Evolutionary conservation across 64 coral and sea anemone genomes (phyloP), one percentile per base, ranked within the genome.

Genomic region (Catalaphyllia jardinei): DNA sequence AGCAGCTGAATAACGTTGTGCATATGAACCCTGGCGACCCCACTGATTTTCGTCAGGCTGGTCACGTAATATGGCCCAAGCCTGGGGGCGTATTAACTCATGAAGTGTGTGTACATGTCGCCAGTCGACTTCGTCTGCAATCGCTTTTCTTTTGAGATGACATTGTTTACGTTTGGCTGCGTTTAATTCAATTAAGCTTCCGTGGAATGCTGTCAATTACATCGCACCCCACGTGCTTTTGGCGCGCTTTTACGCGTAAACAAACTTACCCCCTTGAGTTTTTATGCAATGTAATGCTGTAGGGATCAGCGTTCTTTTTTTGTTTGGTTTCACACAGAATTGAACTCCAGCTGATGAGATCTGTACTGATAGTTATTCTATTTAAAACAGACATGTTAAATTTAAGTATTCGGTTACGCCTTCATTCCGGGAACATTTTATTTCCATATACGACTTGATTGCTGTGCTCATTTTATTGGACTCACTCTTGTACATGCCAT

Each of bases 11-110:
- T 24, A 19, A 12, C 0, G 0, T 84, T 3, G 9, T 51, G 25
- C 13, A 42, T 24, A 42, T 2, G 7, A 81, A 46, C 62, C 10
- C 33, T 71, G 33, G 63, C 35, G 35, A 12, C 51, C 30, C 78
- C 0, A 24, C 18, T 24, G 60, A 42, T 63, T 42, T 60, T 60
- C 78, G 31, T 61, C 27, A 82, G 29, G 2, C 20, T 9, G 63
- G 50, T 71, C 31, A 71, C 7, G 62, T 85, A 83, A 67, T 83
- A 67, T 83, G 31, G 65, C 30, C 20, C 80, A 20, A 24, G 39
- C 74, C 20, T 18, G 7, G 74, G 39, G 74, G 74, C 35, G 33
- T 51, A 22, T 51, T 77, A 50, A 77, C 33, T 42, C 49, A 42
- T 50, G 9, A 50, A 50, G 16, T 77, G 52, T 77, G 35, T 50